A percentile compares a stretch with the other conserved stretches of the same genome.
Evolutionary conservation across 2,113 vertebrate species (phyloP).

Genomic region (Rattus norvegicus): GRCr8 NC_086025.1:11540001-11540500

Average conservation of each 20-base stretch:
- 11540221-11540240: not conserved
- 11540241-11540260: not conserved
- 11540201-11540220: not conserved
- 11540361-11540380: not conserved
- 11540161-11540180: not conserved
- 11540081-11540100: not conserved
- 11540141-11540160: not conserved
- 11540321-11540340: not conserved
- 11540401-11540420: not conserved
- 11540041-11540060: not conserved
- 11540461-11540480: not conserved
- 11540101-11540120: not conserved
- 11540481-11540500: not conserved
- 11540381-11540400: not conserved
- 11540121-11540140: not conserved
- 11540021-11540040: not conserved
- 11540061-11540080: not conserved
- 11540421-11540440: not conserved
- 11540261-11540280: not conserved
- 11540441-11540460: not conserved
- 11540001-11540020: not conserved
- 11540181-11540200: not conserved
- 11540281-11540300: not conserved
- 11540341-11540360: not conserved
- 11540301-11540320: not conserved